phyloP scores from a whole-genome alignment of 2,797 vertebrate genomes.

The Gallirallus australis region DNA sequence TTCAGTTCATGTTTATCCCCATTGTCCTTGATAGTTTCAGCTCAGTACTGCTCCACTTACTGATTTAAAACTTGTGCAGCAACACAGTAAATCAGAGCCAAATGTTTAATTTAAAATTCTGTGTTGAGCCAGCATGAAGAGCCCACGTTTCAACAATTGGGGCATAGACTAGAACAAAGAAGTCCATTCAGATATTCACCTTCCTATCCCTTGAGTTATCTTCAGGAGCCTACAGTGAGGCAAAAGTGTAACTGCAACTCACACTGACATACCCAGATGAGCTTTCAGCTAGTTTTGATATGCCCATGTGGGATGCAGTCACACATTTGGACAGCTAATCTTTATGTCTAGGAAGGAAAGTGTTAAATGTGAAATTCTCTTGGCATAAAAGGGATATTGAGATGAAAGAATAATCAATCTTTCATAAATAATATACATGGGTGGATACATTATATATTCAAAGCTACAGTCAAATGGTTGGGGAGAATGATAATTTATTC shows the following conservation, averaged over 20 bases:
- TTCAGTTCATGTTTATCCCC: not conserved
- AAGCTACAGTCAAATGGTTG: conserved; percentile 74
- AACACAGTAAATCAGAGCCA: not conserved
- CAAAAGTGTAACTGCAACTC: not conserved
- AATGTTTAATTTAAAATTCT: not conserved
- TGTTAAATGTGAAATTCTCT: conserved; percentile 58
- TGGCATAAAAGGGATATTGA: conserved; percentile 75
- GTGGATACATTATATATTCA: conserved; percentile 76
- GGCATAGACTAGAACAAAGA: not conserved
- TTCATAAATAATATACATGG: conserved; percentile 81
- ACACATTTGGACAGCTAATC: not conserved
- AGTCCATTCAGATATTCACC: not conserved
- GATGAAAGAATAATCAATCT: conserved; percentile 78
- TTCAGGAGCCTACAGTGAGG: not conserved
- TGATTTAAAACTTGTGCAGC: not conserved
- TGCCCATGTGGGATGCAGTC: not conserved
- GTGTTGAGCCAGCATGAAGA: not conserved
- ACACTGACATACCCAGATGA: not conserved
- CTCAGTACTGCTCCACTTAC: not conserved
- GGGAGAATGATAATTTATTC: conserved; percentile 81
- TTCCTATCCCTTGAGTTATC: not conserved
- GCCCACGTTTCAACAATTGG: not conserved
- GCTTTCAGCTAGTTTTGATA: not conserved
- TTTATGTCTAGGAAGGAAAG: conserved; percentile 20
- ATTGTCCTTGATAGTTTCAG: not conserved